Conservation (phyloP, 2,797 vertebrate species). For the Falco naumanni region DNA sequence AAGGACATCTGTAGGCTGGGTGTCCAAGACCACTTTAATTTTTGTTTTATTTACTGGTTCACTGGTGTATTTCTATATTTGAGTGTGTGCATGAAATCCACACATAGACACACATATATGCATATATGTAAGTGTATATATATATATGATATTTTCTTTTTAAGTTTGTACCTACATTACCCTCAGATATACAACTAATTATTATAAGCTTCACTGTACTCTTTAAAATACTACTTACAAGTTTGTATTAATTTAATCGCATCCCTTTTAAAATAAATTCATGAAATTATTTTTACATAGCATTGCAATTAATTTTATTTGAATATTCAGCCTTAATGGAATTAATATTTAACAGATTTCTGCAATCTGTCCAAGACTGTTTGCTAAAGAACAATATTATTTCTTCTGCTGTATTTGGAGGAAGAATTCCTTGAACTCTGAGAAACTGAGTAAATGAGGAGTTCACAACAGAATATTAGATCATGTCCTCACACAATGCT, state of each 20-base stretch:
- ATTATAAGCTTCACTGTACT: not conserved
- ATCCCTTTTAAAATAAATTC: not conserved
- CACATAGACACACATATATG: not conserved
- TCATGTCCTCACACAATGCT: not conserved
- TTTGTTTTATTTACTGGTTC: not conserved
- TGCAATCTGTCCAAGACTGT: slow-evolving; percentile 1
- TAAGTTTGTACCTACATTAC: not conserved
- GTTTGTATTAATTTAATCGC: not conserved
- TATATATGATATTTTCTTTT: not conserved
- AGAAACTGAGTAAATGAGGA: not conserved
- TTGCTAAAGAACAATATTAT: slow-evolving; percentile 1
- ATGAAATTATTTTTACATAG: not conserved
- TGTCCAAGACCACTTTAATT: not conserved
- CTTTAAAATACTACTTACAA: not conserved
- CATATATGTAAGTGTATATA: not conserved
- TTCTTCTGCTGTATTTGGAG: not conserved
- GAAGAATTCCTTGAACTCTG: not conserved
- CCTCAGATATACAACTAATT: not conserved
- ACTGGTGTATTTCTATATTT: not conserved
- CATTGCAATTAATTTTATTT: not conserved
- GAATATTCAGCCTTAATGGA: not conserved
- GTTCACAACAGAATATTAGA: not conserved
- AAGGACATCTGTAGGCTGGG: not conserved
- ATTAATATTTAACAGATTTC: slow-evolving; percentile 30
- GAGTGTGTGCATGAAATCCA: not conserved